phyloP scores from a whole-genome alignment of 2,797 vertebrate genomes.

The Perodicticus potto region DNA sequence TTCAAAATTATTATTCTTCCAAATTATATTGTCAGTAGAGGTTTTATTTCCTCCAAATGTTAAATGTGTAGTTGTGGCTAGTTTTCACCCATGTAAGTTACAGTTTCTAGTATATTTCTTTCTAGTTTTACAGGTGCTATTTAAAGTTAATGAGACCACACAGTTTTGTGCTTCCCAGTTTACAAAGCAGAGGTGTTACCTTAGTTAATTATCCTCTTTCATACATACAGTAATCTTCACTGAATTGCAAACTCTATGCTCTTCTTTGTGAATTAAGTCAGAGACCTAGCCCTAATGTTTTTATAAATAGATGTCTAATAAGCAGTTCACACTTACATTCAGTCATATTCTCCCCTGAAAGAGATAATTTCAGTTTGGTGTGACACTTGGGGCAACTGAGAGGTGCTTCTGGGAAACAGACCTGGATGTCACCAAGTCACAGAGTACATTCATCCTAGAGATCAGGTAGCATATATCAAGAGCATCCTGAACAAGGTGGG shows the following conservation, averaged over 20 bases:
- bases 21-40: background rate
- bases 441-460: background rate
- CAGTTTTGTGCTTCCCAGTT: background rate
- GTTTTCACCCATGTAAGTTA: slow-evolving; percentile 1
- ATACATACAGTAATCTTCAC: background rate
- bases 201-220: background rate
- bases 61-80: background rate
- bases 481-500: background rate
- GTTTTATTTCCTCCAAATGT: background rate
- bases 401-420: background rate
- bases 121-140: background rate
- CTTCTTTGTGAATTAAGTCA: background rate
- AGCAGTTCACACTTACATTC: background rate
- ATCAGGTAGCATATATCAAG: background rate
- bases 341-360: background rate
- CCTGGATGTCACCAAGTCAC: background rate
- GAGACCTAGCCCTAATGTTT: background rate
- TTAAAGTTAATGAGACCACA: background rate
- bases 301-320: background rate
- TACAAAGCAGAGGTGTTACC: background rate
- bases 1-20: slow-evolving; percentile 20
- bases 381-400: background rate
- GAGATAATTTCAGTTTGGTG: background rate
- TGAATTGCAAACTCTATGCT: background rate
- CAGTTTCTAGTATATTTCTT: background rate